Base-by-base conservation (phyloP, 1,140 invertebrate species). In the Ctenoplectra terminalis region DNA sequence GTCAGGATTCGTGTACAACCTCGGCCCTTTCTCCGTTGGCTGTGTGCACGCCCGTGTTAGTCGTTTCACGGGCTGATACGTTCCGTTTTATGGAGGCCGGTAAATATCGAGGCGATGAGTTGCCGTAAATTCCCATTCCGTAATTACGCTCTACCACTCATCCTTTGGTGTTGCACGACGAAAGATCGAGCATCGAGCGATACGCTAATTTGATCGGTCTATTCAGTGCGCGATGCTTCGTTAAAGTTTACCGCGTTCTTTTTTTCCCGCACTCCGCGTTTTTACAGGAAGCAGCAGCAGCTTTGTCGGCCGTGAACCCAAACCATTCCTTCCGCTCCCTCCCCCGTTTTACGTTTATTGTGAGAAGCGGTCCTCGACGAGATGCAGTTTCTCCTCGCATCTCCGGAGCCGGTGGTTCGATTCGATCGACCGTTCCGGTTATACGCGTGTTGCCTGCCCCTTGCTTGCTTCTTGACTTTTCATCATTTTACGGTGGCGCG, bases 171-270 rank as follows among this genome's bases (percentile, higher is more conserved):
- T 52, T 17, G 37, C 50, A 15, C 50, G 3, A 15, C 29, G 40
- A 20, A 60, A 40, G 52, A 69, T 78, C 74, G 61, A 56, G 50
- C 63, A 67, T 67, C 61, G 20, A 46, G 7, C 63, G 74, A 56
- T 50, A 66, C 77, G 84, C 84, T 75, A 84, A 86, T 76, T 81
- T 75, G 64, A 76, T 72, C 82, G 40, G 70, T 81, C 83, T 81
- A 72, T 84, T 83, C 70, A 66, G 23, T 31, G 60, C 71, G 37
- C 23, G 54, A 80, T 23, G 83, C 60, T 77, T 72, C 80, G 67
- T 26, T 72, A 75, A 81, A 52, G 52, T 64, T 58, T 56, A 40
- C 20, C 13, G 7, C 20, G 60, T 40, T 60, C 52, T 37, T 60
- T 84, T 84, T 58, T 73, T 64, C 52, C 31, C n/a, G 54, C 43